Conservation (phyloP, 2,797 vertebrate genomes). For the Anniella stebbinsi region DNA sequence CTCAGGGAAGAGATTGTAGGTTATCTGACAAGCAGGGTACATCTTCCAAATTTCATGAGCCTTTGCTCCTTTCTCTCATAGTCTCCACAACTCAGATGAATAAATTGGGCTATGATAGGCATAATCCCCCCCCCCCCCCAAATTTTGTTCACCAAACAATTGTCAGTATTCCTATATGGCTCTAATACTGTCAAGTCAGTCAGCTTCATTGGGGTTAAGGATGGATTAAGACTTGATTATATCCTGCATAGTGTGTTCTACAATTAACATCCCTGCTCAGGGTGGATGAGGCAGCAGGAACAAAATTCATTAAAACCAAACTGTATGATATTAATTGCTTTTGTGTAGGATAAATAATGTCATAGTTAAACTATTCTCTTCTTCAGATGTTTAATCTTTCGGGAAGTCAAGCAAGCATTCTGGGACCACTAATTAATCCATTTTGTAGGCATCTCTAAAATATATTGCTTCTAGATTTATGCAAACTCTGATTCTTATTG, state of each 20-base stretch:
- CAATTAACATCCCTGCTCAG: conserved; percentile 58
- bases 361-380: conserved; percentile 23
- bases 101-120: neutral
- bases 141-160: neutral
- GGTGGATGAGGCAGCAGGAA: conserved; percentile 43
- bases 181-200: conserved; percentile 38
- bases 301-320: conserved; percentile 57
- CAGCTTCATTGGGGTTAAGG: conserved; percentile 35
- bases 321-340: conserved; percentile 52
- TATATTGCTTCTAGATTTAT: conserved; percentile 19
- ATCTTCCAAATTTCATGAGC: conserved; percentile 21
- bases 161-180: neutral
- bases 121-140: neutral
- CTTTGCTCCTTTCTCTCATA: conserved; percentile 27
- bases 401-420: neutral
- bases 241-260: conserved; percentile 27
- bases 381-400: conserved; percentile 27
- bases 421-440: conserved; percentile 33
- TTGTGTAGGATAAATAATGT: conserved; percentile 36
- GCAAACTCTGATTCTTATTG: conserved; percentile 27
- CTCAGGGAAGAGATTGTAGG: neutral
- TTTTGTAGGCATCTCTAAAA: conserved; percentile 13
- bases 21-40: conserved; percentile 3
- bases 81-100: neutral
- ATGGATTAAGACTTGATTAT: conserved; percentile 43